Conservation (phyloP, 2,888 invertebrate genomes). For the Crossocerus cetratus region DNA sequence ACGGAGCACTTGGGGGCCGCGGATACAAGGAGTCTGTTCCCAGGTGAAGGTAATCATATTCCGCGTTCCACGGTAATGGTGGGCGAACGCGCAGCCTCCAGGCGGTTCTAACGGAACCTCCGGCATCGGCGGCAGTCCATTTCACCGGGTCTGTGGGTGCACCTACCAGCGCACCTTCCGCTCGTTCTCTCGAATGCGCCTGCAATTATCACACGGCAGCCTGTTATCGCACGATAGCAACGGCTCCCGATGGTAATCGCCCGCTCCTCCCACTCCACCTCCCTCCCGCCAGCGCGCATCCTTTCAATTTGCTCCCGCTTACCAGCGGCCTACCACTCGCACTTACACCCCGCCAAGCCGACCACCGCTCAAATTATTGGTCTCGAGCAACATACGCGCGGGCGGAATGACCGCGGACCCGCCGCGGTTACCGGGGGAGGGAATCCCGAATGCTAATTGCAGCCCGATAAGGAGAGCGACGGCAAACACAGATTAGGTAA, state of each 20-base stretch:
- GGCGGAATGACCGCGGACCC: too few species aligned
- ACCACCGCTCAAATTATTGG: too few species aligned
- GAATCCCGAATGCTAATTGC: too few species aligned
- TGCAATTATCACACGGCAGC: constrained; percentile 56
- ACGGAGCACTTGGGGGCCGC: constrained; percentile 44
- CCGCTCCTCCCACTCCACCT: neutral
- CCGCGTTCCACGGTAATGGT: constrained; percentile 74
- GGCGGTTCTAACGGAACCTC: constrained; percentile 71
- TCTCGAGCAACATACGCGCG: too few species aligned
- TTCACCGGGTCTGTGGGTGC: constrained; percentile 53
- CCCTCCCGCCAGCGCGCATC: constrained; percentile 15
- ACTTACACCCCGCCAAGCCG: too few species aligned
- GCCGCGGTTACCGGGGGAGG: too few species aligned
- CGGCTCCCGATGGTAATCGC: constrained; percentile 47
- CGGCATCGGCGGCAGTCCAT: constrained; percentile 64
- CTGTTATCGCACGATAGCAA: constrained; percentile 47
- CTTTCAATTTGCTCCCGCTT: constrained; percentile 15
- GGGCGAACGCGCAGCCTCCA: constrained; percentile 70
- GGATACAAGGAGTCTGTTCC: constrained; percentile 50
- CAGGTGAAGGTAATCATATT: constrained; percentile 74
- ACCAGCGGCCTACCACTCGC: too few species aligned
- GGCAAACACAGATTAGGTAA: too few species aligned
- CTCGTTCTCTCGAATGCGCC: constrained; percentile 42
- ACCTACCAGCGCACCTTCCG: constrained; percentile 46
- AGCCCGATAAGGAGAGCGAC: too few species aligned